These are phyloP conservation scores for Fregata magnificens DNA, from an alignment of 2,113 vertebrate species.

Conservation along the genomic window DNA sequence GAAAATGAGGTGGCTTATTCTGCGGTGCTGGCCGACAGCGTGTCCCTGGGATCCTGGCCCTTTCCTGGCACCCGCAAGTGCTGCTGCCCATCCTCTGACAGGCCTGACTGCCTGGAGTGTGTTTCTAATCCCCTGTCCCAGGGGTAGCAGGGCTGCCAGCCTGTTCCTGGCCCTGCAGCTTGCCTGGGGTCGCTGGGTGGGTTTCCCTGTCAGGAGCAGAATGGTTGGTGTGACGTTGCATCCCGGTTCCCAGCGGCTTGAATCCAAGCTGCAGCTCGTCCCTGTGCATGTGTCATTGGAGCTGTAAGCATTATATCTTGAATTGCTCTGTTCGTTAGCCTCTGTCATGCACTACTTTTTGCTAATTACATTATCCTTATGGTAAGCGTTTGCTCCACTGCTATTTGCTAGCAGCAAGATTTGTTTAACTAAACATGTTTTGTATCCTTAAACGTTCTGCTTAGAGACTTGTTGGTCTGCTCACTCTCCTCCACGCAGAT, in stretches of 20 bases:
- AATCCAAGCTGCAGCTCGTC: background rate
- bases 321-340: background rate
- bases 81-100: background rate
- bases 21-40: fast-evolving
- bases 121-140: background rate
- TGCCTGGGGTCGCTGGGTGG: background rate
- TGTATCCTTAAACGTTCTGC: background rate
- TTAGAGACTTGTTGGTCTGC: background rate
- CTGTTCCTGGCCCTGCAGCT: background rate
- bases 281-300: fast-evolving
- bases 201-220: background rate
- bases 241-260: fast-evolving
- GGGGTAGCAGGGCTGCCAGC: background rate
- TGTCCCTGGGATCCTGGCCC: background rate
- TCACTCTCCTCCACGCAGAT: background rate
- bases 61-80: background rate
- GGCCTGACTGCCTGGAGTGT: fast-evolving
- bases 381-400: background rate
- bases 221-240: fast-evolving
- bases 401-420: background rate
- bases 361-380: background rate
- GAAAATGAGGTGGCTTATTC: background rate
- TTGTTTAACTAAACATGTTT: background rate
- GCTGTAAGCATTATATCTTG: background rate
- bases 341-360: no score